These are phyloP conservation scores for Helleia helle DNA, from an alignment of 2,888 invertebrate genomes.

Conservation along the genomic window DNA sequence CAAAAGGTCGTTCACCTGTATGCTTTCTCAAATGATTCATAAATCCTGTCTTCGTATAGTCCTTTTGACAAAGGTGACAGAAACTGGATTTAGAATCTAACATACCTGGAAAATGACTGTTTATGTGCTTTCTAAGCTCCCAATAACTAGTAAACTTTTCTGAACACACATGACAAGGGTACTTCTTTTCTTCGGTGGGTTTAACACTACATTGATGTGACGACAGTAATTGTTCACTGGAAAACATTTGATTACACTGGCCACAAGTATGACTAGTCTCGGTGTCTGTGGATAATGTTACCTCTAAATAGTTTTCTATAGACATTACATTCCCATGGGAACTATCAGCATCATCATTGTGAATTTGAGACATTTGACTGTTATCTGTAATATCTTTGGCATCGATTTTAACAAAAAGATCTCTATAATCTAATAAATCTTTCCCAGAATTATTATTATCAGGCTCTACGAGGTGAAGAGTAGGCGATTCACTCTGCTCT, in stretches of 20 bases:
- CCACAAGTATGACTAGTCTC: constrained; percentile 68
- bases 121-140: constrained; percentile 67
- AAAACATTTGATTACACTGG: constrained; percentile 67
- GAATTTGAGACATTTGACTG: constrained; percentile 44
- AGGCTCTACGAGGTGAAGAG: constrained; percentile 62
- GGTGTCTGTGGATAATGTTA: constrained; percentile 66
- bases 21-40: constrained; percentile 71
- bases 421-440: constrained; percentile 52
- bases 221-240: constrained; percentile 55
- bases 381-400: constrained; percentile 54
- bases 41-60: constrained; percentile 69
- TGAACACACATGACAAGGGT: constrained; percentile 67
- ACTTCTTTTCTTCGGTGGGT: constrained; percentile 64
- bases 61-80: constrained; percentile 70
- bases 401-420: constrained; percentile 55
- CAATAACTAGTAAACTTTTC: constrained; percentile 68
- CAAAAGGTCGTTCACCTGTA: constrained; percentile 68
- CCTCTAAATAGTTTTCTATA: constrained; percentile 69
- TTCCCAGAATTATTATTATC: constrained; percentile 62
- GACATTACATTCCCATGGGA: constrained; percentile 68
- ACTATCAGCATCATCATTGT: constrained; percentile 61
- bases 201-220: constrained; percentile 62
- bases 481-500: constrained; percentile 59
- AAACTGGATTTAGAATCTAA: constrained; percentile 69
- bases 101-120: constrained; percentile 69